phyloP scores from a whole-genome alignment of 2,888 invertebrate genomes.

The Podabrus alpinus region DNA sequence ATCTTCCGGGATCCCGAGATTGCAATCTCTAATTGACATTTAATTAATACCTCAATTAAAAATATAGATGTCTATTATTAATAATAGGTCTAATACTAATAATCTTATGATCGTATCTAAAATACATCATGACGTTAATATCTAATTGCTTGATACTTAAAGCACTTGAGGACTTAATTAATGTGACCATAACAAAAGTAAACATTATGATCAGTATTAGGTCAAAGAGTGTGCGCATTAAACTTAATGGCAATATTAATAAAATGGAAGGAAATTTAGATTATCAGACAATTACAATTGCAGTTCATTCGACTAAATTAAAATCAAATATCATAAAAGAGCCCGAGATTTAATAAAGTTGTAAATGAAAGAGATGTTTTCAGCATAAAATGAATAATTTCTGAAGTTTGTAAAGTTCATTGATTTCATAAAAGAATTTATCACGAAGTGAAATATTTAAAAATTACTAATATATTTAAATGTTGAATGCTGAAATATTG shows the following conservation, averaged over 20 bases:
- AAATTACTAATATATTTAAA: not conserved
- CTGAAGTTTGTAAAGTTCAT: not conserved
- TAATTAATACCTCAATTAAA: not conserved
- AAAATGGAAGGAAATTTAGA: not conserved
- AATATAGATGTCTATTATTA: not conserved
- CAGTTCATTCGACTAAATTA: not conserved
- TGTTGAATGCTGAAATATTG: too few relatives aligned
- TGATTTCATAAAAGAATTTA: not conserved
- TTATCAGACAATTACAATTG: not conserved
- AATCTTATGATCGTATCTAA: not conserved
- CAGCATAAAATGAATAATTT: not conserved
- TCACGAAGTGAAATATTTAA: not conserved
- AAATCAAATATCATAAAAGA: not conserved
- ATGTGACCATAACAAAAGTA: not conserved
- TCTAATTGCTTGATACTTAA: not conserved
- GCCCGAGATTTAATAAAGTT: not conserved
- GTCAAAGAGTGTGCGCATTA: not conserved
- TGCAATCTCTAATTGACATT: not conserved
- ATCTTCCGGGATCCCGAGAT: not conserved
- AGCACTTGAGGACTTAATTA: not conserved
- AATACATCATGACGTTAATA: not conserved
- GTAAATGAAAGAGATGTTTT: not conserved
- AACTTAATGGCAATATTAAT: not conserved
- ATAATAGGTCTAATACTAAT: not conserved
- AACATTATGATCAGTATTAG: not conserved